Base-by-base conservation (phyloP, 1,140 invertebrate genomes). In the Drosophila elegans region DNA sequence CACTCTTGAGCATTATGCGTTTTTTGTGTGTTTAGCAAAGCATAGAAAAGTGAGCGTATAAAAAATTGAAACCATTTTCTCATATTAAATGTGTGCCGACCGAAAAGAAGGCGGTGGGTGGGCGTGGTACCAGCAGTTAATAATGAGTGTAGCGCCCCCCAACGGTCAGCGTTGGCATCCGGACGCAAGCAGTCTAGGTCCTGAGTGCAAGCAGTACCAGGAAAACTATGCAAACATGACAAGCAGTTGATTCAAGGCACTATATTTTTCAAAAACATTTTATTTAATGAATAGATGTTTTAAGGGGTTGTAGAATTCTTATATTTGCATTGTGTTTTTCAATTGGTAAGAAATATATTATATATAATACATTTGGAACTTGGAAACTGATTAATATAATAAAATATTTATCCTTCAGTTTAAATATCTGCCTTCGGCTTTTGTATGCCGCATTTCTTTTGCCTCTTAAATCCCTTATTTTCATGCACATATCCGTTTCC, bases 1-100 rank as follows among this genome's bases (percentile, higher is more conserved):
- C 55, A 67, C 45, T 38, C 42, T 46, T n/a, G 45, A 54, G 44
- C 59, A 57, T 78, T 78, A 62, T 74, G 45, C 59, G 54, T 63
- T 55, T 32, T 67, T 71, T 61, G 67, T 74, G 67, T 80, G 57
- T 80, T 80, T 67, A 61, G 42, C 71, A 80, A 76, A 69, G 62
- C 77, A 69, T 80, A 56, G 57, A 77, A 63, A 73, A 82, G 66
- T 71, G 77, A 71, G 74, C 63, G 56, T 53, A 89, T 88, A 88
- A 88, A 88, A 88, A 88, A 88, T 89, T 83, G 64, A 88, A 88
- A 84, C 75, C 80, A 82, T 79, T 88, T 84, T 84, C 84, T 89
- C 84, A 88, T 88, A 83, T 89, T 89, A 88, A 83, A 88, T 88
- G 79, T 88, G 72, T 83, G 83, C 69, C 83, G 83, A 88, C 81